Percentiles rank a stretch among this genome's conserved stretches.
Evolutionary conservation across 2,888 invertebrate species (phyloP).

Genomic region (Lottia scabra): DNA sequence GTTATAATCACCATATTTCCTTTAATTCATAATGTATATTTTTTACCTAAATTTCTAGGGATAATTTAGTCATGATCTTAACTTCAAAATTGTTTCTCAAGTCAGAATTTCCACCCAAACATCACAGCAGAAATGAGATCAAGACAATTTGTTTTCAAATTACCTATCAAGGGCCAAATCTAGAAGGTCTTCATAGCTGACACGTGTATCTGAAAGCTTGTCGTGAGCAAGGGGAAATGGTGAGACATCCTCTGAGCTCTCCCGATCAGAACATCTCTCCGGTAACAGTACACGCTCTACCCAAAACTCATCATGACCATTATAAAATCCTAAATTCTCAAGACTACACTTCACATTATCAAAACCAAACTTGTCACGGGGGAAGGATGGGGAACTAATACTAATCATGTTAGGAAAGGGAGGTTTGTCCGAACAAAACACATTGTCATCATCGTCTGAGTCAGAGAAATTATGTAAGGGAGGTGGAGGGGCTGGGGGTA

Average conservation of each 20-base stretch:
- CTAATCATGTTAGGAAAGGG: slow-evolving; percentile 4
- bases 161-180: slow-evolving; percentile 85
- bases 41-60: too few species aligned
- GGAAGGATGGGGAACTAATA: background rate
- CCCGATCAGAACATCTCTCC: slow-evolving; percentile 37
- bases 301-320: slow-evolving; percentile 63
- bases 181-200: slow-evolving; percentile 90
- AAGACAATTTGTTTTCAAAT: slow-evolving; percentile 25
- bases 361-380: slow-evolving; percentile 32
- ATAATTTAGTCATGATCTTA: too few species aligned
- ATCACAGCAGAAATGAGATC: too few species aligned
- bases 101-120: slow-evolving; percentile 1
- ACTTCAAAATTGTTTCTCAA: background rate
- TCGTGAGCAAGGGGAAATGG: slow-evolving; percentile 63
- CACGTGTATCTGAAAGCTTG: slow-evolving; percentile 78
- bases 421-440: slow-evolving; percentile 37
- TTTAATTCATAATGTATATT: too few species aligned
- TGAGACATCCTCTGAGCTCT: slow-evolving; percentile 70
- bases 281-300: slow-evolving; percentile 48
- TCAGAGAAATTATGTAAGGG: slow-evolving; percentile 31
- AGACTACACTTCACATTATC: slow-evolving; percentile 54
- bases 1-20: too few species aligned
- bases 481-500: slow-evolving; percentile 46
- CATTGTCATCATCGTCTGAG: slow-evolving; percentile 43
- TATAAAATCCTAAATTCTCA: slow-evolving; percentile 59